Conservation (phyloP, 2,797 vertebrate species). For the Gorsachius magnificus region DNA sequence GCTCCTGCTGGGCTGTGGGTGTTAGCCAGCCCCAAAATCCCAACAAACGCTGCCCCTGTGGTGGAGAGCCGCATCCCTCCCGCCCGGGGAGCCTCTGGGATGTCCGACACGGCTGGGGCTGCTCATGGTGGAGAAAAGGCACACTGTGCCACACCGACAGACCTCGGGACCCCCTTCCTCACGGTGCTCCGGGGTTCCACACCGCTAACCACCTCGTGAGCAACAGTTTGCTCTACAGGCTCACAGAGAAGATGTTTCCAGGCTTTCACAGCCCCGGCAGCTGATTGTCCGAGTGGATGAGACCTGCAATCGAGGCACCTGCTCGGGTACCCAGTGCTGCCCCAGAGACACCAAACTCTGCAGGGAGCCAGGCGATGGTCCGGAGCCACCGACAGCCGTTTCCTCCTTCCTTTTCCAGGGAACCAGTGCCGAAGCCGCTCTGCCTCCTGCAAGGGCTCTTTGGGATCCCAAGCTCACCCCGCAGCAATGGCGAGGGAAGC, state of each 20-base stretch:
- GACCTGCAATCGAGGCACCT: neutral
- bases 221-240: neutral
- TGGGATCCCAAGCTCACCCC: neutral
- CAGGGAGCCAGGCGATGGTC: neutral
- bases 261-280: neutral
- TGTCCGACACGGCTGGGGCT: rapidly evolving
- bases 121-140: rapidly evolving
- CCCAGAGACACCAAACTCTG: rapidly evolving
- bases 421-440: rapidly evolving
- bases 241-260: neutral
- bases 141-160: rapidly evolving
- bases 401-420: neutral
- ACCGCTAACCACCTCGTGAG: neutral
- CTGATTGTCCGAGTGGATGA: rapidly evolving
- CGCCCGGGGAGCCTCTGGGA: neutral
- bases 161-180: neutral
- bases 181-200: rapidly evolving
- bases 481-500: rapidly evolving
- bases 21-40: neutral
- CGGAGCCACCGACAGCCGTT: rapidly evolving
- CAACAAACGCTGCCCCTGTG: rapidly evolving
- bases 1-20: neutral
- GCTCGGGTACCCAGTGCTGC: rapidly evolving
- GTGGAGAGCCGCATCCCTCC: neutral
- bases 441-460: neutral